These are phyloP conservation scores for Trichacis sp. DNA, from an alignment of 2,888 invertebrate species.

Conservation along the genomic window DNA sequence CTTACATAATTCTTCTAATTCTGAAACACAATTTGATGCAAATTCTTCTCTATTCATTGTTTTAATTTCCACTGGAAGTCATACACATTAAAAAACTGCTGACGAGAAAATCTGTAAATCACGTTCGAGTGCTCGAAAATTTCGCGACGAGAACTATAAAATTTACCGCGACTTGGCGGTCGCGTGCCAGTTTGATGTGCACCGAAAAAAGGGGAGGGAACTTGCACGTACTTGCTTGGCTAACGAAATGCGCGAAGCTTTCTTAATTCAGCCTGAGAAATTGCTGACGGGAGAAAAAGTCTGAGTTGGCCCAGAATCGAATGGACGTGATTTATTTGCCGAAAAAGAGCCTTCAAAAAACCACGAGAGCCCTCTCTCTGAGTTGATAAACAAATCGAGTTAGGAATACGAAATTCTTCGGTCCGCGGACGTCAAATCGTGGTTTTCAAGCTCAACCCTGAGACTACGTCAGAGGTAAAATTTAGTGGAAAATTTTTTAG, in stretches of 20 bases:
- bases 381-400: no score
- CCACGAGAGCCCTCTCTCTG: no score
- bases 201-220: conserved; percentile 32
- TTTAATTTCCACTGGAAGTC: no score
- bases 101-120: no score
- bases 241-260: conserved; percentile 1
- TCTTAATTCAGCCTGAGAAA: background rate
- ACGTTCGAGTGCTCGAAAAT: no score
- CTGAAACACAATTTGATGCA: no score
- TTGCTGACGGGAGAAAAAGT: background rate
- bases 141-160: conserved; percentile 9
- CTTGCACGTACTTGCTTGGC: no score
- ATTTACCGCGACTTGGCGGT: conserved; percentile 34
- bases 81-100: no score
- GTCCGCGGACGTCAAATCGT: background rate
- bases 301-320: background rate
- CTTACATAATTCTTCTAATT: no score
- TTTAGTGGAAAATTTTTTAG: no score
- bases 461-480: background rate
- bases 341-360: no score
- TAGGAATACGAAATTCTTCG: conserved; percentile 1
- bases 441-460: background rate
- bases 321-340: background rate
- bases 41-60: no score
- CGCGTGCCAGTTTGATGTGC: conserved; percentile 31